Evolutionary conservation across 2,888 invertebrate species (phyloP).

Genomic region (Enchytraeus crypticus): DNA sequence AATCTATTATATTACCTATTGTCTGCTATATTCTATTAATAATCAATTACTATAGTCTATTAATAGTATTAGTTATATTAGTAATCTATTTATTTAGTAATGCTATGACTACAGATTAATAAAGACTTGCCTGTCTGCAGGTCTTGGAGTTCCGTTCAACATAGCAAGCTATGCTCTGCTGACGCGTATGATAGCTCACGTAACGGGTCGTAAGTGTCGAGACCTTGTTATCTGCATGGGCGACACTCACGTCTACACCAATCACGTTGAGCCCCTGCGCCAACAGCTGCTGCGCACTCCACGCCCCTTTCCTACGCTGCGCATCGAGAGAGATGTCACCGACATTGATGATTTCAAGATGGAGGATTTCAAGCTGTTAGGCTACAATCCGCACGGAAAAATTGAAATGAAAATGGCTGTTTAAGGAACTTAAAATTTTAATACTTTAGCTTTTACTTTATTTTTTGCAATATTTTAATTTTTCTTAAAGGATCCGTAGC

Average conservation of each 20-base stretch:
- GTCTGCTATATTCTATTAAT: too few species aligned
- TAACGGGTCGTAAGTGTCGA: constrained; percentile 81
- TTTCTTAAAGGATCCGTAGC: too few species aligned
- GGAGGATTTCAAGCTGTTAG: constrained; percentile 75
- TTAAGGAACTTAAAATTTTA: constrained; percentile 21
- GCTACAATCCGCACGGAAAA: constrained; percentile 78
- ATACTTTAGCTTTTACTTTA: background rate
- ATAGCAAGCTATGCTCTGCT: constrained; percentile 90
- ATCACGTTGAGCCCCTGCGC: constrained; percentile 74
- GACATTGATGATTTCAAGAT: constrained; percentile 75
- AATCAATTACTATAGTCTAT: too few species aligned
- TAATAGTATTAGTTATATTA: too few species aligned
- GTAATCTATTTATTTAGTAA: too few species aligned
- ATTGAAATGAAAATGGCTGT: constrained; percentile 85
- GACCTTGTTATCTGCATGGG: constrained; percentile 91
- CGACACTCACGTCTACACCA: constrained; percentile 86
- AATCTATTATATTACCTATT: too few species aligned
- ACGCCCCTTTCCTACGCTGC: constrained; percentile 66
- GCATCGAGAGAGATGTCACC: constrained; percentile 64
- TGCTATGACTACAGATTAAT: too few species aligned
- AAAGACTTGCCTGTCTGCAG: too few species aligned
- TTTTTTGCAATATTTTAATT: background rate
- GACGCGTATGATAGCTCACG: constrained; percentile 89
- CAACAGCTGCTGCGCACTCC: constrained; percentile 68
- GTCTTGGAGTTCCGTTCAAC: constrained; percentile 92